A percentile compares a stretch with the other conserved stretches of the same genome.
Conservation (phyloP, 2,888 invertebrate genomes). For the Athetis lepigone region DNA sequence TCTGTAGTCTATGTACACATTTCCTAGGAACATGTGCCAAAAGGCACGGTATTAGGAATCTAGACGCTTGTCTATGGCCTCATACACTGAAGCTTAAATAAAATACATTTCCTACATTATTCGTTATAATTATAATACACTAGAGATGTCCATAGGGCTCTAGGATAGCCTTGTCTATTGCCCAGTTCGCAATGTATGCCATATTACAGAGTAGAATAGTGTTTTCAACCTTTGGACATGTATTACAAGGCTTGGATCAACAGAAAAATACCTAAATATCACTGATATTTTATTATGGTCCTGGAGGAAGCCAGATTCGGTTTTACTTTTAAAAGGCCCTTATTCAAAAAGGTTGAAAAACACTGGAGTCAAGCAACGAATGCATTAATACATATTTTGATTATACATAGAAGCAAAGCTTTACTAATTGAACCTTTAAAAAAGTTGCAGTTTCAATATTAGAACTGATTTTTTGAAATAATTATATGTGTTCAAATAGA, state of each 20-base stretch:
- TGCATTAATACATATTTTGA: slow-evolving; percentile 4
- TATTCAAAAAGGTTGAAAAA: too few species aligned
- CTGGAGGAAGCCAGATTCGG: too few species aligned
- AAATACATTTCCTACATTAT: slow-evolving; percentile 7
- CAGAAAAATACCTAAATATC: too few species aligned
- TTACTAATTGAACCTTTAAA: neutral
- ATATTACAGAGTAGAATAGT: too few species aligned
- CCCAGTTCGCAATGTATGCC: neutral
- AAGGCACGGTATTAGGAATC: slow-evolving; percentile 13
- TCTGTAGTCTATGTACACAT: slow-evolving; percentile 38
- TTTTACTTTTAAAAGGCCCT: too few species aligned
- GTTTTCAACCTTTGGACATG: too few species aligned
- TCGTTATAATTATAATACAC: neutral
- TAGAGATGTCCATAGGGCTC: neutral
- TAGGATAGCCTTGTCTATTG: neutral
- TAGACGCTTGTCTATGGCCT: slow-evolving; percentile 6
- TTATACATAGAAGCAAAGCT: slow-evolving; percentile 5
- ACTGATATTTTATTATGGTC: too few species aligned
- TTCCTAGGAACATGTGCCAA: slow-evolving; percentile 50
- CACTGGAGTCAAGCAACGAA: too few species aligned
- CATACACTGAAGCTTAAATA: slow-evolving; percentile 8
- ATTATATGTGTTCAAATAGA: neutral
- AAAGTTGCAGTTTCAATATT: neutral
- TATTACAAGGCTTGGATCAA: too few species aligned
- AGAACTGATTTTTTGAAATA: neutral